Conservation (phyloP, 1,140 invertebrate genomes). For the Brachionus sp. region DNA sequence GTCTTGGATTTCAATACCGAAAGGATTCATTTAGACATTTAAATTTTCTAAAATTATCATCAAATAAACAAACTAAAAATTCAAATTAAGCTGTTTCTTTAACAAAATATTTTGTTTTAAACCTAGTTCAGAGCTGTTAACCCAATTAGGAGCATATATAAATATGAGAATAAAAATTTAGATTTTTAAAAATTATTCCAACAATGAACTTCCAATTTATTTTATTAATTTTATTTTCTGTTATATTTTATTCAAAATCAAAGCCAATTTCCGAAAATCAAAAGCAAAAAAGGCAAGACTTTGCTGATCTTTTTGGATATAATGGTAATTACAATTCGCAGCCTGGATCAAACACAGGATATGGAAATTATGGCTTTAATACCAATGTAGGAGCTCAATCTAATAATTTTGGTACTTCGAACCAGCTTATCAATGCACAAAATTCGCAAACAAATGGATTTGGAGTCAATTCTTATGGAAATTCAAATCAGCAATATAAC, state of each 20-base stretch:
- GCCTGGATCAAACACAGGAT: background rate
- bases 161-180: background rate
- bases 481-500: background rate
- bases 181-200: background rate
- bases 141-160: background rate
- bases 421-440: background rate
- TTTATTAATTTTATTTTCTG: background rate
- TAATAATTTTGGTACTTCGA: background rate
- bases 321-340: background rate
- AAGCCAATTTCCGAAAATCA: background rate
- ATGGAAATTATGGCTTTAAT: background rate
- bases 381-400: background rate
- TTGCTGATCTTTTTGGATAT: background rate
- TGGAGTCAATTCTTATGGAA: background rate
- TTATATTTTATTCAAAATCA: background rate
- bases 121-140: background rate
- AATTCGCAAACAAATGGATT: background rate
- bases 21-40: background rate
- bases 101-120: background rate
- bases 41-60: background rate
- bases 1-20: background rate
- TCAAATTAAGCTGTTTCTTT: background rate
- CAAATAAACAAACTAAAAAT: background rate
- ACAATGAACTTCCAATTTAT: background rate
- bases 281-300: background rate